These are phyloP conservation scores for Nemoura dubitans DNA, from an alignment of 2,888 invertebrate genomes.

Conservation along the genomic window DNA sequence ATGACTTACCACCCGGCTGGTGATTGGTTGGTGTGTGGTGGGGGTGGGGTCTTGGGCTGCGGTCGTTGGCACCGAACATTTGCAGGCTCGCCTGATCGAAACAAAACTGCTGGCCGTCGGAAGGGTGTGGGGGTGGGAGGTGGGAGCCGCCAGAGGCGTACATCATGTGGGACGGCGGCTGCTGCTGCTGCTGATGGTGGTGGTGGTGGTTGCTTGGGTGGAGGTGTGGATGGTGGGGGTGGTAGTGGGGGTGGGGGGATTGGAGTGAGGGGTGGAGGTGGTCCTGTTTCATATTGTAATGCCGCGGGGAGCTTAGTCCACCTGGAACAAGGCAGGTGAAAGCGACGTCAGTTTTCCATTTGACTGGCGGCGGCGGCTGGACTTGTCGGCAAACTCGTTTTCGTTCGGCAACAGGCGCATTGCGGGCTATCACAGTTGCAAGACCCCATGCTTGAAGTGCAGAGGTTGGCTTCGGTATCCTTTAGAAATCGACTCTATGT, in stretches of 20 bases:
- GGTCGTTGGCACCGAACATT: constrained; percentile 57
- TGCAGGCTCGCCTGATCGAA: constrained; percentile 66
- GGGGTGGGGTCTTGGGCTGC: constrained; percentile 50
- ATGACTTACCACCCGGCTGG: constrained; percentile 63
- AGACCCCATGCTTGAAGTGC: neutral
- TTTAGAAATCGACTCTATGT: too few relatives aligned
- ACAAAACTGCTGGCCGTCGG: constrained; percentile 67
- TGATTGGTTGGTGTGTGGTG: constrained; percentile 57
- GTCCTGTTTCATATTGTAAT: constrained; percentile 51
- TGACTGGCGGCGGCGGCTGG: neutral
- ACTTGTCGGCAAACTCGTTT: neutral
- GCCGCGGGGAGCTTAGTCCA: constrained; percentile 52
- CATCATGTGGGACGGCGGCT: constrained; percentile 58
- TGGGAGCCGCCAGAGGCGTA: constrained; percentile 59
- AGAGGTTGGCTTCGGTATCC: too few relatives aligned
- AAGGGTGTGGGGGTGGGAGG: constrained; percentile 57
- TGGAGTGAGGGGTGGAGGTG: constrained; percentile 59
- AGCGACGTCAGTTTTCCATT: constrained; percentile 48
- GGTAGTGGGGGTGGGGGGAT: constrained; percentile 65
- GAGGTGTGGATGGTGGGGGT: constrained; percentile 58
- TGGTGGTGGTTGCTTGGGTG: constrained; percentile 60
- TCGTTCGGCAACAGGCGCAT: constrained; percentile 4
- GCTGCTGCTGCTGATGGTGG: constrained; percentile 64
- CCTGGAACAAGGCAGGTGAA: constrained; percentile 52
- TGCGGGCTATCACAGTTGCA: neutral